These are phyloP conservation scores for Ornithoptera alexandrae DNA, from an alignment of 2,888 invertebrate species.

Conservation along the genomic window DNA sequence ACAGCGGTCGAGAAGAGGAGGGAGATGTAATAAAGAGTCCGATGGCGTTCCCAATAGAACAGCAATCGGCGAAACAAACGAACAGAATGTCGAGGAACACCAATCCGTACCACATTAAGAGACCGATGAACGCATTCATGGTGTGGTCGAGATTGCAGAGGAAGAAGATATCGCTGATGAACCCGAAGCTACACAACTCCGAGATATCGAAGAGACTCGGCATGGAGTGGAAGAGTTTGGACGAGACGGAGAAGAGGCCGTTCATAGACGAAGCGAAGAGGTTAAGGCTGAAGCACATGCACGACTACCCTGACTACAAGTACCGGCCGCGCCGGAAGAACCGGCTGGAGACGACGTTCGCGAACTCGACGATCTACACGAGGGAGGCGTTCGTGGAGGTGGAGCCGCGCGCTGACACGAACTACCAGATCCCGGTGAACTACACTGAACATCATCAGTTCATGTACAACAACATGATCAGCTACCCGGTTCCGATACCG, in stretches of 20 bases:
- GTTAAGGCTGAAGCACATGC: constrained; percentile 85
- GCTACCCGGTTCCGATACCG: constrained; percentile 63
- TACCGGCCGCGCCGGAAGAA: constrained; percentile 83
- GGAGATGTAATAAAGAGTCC: constrained; percentile 27
- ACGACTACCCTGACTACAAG: constrained; percentile 86
- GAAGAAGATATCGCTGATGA: constrained; percentile 89
- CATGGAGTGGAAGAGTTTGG: constrained; percentile 90
- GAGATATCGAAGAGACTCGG: constrained; percentile 91
- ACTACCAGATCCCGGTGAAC: constrained; percentile 58
- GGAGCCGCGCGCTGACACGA: constrained; percentile 60
- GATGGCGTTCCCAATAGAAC: constrained; percentile 63
- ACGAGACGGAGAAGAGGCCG: constrained; percentile 89
- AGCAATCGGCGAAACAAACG: constrained; percentile 47
- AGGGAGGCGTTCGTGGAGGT: constrained; percentile 63
- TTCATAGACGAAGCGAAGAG: constrained; percentile 94
- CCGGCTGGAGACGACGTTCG: constrained; percentile 64
- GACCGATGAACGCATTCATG: constrained; percentile 99
- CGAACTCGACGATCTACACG: constrained; percentile 54
- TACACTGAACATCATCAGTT: constrained; percentile 66
- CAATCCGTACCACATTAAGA: constrained; percentile 88
- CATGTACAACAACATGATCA: constrained; percentile 71
- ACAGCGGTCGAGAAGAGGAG: too few relatives aligned
- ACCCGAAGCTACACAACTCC: constrained; percentile 88
- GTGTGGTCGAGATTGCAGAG: constrained; percentile 96
- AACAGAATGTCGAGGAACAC: constrained; percentile 77